These are phyloP conservation scores for Minunthozetes semirufus DNA, from an alignment of 2,888 invertebrate species.

Conservation along the genomic window DNA sequence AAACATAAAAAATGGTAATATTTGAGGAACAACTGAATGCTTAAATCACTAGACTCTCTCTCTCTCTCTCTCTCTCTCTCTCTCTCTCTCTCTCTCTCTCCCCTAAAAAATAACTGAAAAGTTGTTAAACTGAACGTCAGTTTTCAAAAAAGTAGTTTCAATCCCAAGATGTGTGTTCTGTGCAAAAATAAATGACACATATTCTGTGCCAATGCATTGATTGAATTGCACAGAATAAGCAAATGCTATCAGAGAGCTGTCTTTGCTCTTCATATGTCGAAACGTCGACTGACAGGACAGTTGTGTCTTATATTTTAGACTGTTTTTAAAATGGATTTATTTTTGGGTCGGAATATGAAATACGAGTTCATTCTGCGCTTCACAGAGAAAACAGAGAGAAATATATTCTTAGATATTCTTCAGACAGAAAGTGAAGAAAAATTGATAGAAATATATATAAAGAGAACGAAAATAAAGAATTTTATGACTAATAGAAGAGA, in stretches of 20 bases:
- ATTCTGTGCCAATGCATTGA: conserved; percentile 12
- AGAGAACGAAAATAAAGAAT: neutral
- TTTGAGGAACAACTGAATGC: too few species aligned
- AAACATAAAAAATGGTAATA: neutral
- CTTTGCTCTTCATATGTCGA: too few species aligned
- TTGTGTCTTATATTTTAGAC: neutral
- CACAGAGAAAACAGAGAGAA: too few species aligned
- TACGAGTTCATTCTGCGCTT: neutral
- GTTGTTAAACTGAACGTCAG: neutral
- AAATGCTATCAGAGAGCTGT: neutral
- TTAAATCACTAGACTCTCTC: neutral
- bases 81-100: neutral
- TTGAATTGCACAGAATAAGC: neutral
- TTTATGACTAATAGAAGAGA: neutral
- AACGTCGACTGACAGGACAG: neutral
- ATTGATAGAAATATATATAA: neutral
- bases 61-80: neutral
- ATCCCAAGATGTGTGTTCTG: neutral
- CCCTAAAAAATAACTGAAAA: neutral
- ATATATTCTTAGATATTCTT: too few species aligned
- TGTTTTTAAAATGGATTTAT: too few species aligned
- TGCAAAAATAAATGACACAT: neutral
- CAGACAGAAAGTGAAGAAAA: neutral
- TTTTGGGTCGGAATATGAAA: neutral
- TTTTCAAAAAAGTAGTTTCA: neutral